These are phyloP conservation scores for Centropyge bicolor DNA, from an alignment of 2,797 vertebrate species.

Conservation along the genomic window DNA sequence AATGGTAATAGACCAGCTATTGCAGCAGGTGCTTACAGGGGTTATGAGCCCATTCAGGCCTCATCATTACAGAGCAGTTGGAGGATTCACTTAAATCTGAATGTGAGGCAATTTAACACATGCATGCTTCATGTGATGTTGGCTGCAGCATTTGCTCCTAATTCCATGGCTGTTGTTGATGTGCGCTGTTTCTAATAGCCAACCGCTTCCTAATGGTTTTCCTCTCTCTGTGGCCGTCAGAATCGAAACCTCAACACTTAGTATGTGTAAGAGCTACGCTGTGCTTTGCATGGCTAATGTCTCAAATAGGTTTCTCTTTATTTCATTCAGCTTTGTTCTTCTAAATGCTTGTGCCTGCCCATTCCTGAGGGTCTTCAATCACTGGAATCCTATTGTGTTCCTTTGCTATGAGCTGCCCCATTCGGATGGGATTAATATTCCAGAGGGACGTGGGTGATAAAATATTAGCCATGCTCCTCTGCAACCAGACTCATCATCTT, in stretches of 20 bases:
- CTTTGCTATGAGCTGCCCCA: constrained; percentile 41
- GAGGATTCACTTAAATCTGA: constrained; percentile 70
- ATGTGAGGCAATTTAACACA: constrained; percentile 72
- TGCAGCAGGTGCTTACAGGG: constrained; percentile 81
- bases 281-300: constrained; percentile 36
- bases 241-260: constrained; percentile 39
- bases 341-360: constrained; percentile 12
- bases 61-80: constrained; percentile 75
- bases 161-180: constrained; percentile 39
- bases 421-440: constrained; percentile 69
- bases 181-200: not conserved
- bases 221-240: constrained; percentile 15
- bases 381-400: constrained; percentile 46
- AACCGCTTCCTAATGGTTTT: constrained; percentile 30
- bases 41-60: constrained; percentile 82
- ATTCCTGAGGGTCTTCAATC: constrained; percentile 40
- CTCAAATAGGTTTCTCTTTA: constrained; percentile 1
- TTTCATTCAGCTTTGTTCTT: constrained; percentile 14
- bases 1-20: constrained; percentile 79
- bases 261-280: constrained; percentile 1
- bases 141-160: constrained; percentile 30
- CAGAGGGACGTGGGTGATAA: constrained; percentile 53
- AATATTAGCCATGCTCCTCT: constrained; percentile 59
- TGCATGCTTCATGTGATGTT: constrained; percentile 59
- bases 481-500: constrained; percentile 53